Evolutionary conservation across 2,888 invertebrate species (phyloP).

Genomic region (Drosophila robusta): DNA sequence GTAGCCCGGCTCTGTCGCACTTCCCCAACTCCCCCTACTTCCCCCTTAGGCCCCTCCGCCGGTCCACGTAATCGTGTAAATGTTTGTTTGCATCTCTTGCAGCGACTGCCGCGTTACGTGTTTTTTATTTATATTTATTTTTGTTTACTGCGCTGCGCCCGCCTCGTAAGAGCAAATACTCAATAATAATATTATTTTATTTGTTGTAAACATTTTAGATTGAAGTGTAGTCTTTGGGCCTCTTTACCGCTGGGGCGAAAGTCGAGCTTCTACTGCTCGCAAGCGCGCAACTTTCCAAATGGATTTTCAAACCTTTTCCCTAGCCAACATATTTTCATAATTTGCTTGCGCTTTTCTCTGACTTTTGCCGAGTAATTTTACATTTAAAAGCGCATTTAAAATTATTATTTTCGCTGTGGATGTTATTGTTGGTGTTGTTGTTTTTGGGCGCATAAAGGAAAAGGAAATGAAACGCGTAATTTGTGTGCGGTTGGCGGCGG

Average conservation of each 20-base stretch:
- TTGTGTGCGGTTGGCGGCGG: slow-evolving; percentile 62
- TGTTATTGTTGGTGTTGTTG: slow-evolving; percentile 31
- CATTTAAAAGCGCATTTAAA: slow-evolving; percentile 50
- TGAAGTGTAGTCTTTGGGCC: not conserved
- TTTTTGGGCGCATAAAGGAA: slow-evolving; percentile 56
- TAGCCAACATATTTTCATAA: slow-evolving; percentile 16
- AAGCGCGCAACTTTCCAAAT: slow-evolving; percentile 1
- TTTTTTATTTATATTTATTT: slow-evolving; percentile 9
- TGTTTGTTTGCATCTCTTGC: slow-evolving; percentile 32
- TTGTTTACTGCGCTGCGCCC: not conserved
- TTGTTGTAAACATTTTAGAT: slow-evolving; percentile 4
- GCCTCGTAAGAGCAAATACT: slow-evolving; percentile 20
- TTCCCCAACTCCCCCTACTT: too few relatives aligned
- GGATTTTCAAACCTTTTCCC: slow-evolving; percentile 17
- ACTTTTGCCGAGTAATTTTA: slow-evolving; percentile 34
- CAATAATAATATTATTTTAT: slow-evolving; percentile 40
- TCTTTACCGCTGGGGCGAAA: slow-evolving; percentile 7
- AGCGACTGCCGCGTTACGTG: slow-evolving; percentile 49
- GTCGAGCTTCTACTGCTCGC: slow-evolving; percentile 1
- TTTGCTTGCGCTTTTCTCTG: slow-evolving; percentile 16
- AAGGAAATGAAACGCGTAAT: slow-evolving; percentile 78
- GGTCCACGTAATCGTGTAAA: slow-evolving; percentile 50
- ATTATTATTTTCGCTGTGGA: slow-evolving; percentile 41
- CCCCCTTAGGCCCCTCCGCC: not conserved
- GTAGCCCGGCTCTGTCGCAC: not conserved